Conservation (phyloP, 2,888 invertebrate species). For the Volucella bombylans region DNA sequence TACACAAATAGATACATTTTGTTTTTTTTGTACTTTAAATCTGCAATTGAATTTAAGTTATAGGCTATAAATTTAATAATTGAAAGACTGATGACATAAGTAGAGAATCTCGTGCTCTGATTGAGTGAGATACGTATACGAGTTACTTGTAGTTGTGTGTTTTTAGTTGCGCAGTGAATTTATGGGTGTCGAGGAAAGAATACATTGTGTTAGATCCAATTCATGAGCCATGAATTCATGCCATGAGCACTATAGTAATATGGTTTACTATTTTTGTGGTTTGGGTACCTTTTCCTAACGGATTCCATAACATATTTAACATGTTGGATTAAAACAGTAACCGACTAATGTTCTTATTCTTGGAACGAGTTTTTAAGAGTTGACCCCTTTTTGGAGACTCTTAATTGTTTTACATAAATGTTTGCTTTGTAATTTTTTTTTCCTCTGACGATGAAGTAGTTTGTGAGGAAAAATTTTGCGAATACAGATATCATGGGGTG, state of each 20-base stretch:
- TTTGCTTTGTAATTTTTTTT: conserved; percentile 32
- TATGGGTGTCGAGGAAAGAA: not conserved
- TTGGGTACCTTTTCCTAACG: conserved; percentile 56
- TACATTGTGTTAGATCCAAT: not conserved
- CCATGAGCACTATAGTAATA: conserved; percentile 53
- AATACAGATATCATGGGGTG: too few species aligned
- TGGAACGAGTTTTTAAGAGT: conserved; percentile 45
- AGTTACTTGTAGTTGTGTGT: not conserved
- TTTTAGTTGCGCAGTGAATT: conserved; percentile 41
- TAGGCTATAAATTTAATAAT: conserved; percentile 21
- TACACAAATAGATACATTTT: conserved; percentile 9
- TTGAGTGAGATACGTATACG: not conserved
- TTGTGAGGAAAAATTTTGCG: not conserved
- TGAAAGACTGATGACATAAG: conserved; percentile 3
- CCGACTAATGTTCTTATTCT: conserved; percentile 37
- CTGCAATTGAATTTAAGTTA: conserved; percentile 14
- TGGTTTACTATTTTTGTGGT: conserved; percentile 12
- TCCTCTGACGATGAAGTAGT: not conserved
- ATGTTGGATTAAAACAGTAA: conserved; percentile 54
- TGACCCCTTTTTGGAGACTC: conserved; percentile 53
- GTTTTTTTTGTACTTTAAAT: conserved; percentile 3
- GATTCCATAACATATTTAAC: conserved; percentile 8
- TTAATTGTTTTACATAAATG: conserved; percentile 25
- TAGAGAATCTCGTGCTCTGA: conserved; percentile 47
- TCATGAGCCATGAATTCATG: not conserved